phyloP scores from a whole-genome alignment of 2,113 vertebrate genomes.

The Megalops atlanticus region DNA sequence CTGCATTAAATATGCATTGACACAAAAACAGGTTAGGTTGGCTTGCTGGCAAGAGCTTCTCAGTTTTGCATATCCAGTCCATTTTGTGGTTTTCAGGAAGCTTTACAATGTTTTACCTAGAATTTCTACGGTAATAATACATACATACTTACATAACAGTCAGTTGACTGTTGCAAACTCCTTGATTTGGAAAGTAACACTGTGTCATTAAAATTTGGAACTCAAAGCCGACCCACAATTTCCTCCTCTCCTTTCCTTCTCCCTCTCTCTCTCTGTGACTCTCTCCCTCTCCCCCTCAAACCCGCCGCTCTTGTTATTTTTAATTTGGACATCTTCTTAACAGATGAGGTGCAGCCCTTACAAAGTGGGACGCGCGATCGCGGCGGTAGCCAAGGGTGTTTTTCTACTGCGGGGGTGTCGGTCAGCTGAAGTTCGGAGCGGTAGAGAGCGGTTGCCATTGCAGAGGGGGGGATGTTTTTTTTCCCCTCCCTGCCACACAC shows the following conservation, averaged over 20 bases:
- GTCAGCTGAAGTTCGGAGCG: no score
- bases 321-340: slow-evolving; percentile 28
- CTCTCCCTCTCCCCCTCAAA: background rate
- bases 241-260: background rate
- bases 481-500: background rate
- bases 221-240: background rate
- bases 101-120: background rate
- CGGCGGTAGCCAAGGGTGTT: background rate
- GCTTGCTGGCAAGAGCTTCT: background rate
- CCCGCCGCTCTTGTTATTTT: background rate
- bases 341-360: slow-evolving; percentile 26
- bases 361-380: background rate
- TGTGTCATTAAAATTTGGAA: background rate
- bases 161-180: background rate
- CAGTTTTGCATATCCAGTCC: background rate
- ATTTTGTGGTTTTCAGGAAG: background rate
- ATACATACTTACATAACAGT: background rate
- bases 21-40: background rate
- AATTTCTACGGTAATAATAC: no score
- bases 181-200: background rate
- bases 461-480: no score
- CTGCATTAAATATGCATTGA: no score
- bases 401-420: background rate
- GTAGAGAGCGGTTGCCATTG: no score
- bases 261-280: background rate